A percentile compares a stretch with the other conserved stretches of the same genome.
Conservation (phyloP, 2,797 vertebrate species). For the Anguilla marmorata region DNA sequence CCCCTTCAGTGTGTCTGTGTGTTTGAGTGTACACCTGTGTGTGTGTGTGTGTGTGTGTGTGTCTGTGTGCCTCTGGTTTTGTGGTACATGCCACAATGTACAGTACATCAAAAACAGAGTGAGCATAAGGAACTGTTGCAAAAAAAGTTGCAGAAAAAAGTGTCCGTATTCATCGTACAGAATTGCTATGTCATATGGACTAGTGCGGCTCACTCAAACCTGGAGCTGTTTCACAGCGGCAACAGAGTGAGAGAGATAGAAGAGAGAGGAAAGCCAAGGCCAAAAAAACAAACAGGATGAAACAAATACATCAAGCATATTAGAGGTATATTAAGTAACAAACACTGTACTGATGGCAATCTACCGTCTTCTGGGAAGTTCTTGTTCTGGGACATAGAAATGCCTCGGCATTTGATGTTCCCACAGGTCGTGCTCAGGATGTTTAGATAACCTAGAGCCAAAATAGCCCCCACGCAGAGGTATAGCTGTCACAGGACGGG, state of each 20-base stretch:
- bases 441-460: background rate
- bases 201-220: background rate
- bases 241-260: background rate
- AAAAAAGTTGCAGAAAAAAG: background rate
- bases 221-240: background rate
- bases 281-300: background rate
- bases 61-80: background rate
- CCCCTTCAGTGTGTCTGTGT: background rate
- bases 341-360: background rate
- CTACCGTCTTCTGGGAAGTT: conserved; percentile 1
- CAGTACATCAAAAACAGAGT: background rate
- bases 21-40: background rate
- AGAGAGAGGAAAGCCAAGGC: background rate
- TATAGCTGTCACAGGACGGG: conserved; percentile 16
- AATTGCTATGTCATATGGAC: background rate
- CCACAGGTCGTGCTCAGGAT: conserved; percentile 20
- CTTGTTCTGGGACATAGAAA: background rate
- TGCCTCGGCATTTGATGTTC: background rate
- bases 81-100: background rate
- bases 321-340: background rate
- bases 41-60: background rate
- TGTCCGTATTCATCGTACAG: background rate
- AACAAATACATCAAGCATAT: background rate
- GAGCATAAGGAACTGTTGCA: background rate
- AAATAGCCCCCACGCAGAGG: background rate